These are phyloP conservation scores for Pelecanus crispus DNA, from an alignment of 2,113 vertebrate species.

Conservation along the genomic window DNA sequence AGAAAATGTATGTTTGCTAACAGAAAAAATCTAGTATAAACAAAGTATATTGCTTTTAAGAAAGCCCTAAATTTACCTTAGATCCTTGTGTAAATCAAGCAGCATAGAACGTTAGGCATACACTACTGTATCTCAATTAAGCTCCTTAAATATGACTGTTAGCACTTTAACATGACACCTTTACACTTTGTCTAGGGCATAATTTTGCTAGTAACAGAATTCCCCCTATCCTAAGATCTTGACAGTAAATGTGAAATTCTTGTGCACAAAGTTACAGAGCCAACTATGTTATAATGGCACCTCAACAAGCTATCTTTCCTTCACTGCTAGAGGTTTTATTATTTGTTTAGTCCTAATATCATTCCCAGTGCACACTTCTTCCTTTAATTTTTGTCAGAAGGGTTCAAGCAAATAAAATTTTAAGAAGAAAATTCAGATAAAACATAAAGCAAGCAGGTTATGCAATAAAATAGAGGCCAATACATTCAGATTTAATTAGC, in stretches of 20 bases:
- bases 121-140: neutral
- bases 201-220: neutral
- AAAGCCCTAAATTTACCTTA: neutral
- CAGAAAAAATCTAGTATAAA: neutral
- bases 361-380: neutral
- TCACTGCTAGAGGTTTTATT: neutral
- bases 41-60: neutral
- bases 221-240: neutral
- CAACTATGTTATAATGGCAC: neutral
- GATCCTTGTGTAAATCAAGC: neutral
- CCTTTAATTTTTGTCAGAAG: neutral
- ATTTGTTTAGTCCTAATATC: neutral
- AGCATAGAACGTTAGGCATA: neutral
- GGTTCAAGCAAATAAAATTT: neutral
- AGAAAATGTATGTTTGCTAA: neutral
- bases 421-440: neutral
- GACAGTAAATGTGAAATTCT: neutral
- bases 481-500: neutral
- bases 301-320: neutral
- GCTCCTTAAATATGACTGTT: neutral
- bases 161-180: neutral
- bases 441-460: neutral
- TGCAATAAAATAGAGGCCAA: neutral
- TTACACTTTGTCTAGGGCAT: neutral
- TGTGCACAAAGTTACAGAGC: neutral